phyloP scores from a whole-genome alignment of 2,888 invertebrate genomes.

The Leptopterna dolabrata region DNA sequence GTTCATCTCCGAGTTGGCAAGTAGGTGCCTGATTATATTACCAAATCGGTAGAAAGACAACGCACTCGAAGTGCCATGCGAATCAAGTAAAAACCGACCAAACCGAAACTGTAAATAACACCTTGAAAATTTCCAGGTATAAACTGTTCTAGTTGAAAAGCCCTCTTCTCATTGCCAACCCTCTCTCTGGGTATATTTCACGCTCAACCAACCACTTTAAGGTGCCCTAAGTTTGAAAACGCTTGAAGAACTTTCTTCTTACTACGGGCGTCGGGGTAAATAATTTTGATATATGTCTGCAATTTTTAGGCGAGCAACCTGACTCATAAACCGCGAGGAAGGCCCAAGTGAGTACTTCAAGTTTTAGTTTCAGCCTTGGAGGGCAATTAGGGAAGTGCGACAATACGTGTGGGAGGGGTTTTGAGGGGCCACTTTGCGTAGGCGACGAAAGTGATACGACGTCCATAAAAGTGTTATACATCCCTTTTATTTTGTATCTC shows the following conservation, averaged over 20 bases:
- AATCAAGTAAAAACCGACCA: not conserved
- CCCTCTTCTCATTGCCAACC: not conserved
- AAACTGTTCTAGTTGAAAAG: slow-evolving; percentile 9
- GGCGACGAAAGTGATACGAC: not conserved
- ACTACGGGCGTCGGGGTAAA: slow-evolving; percentile 28
- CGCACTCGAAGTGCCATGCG: too few relatives aligned
- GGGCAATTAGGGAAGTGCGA: not conserved
- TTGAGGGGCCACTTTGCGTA: not conserved
- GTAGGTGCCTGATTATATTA: too few relatives aligned
- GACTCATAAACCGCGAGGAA: not conserved
- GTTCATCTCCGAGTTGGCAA: too few relatives aligned
- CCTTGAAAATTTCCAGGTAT: not conserved
- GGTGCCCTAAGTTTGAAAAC: slow-evolving; percentile 28
- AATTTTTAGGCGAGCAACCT: slow-evolving; percentile 8
- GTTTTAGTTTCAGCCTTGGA: not conserved
- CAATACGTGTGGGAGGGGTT: not conserved
- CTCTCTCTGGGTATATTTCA: slow-evolving; percentile 3
- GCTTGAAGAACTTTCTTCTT: slow-evolving; percentile 38
- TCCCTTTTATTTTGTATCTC: too few relatives aligned
- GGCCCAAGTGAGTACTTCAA: not conserved
- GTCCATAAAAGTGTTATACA: too few relatives aligned
- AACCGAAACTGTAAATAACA: not conserved
- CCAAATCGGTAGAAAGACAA: too few relatives aligned
- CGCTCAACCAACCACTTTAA: slow-evolving; percentile 32
- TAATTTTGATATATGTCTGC: slow-evolving; percentile 22